These are phyloP conservation scores for Elmis aenea DNA, from an alignment of 2,888 invertebrate species.

Conservation along the genomic window DNA sequence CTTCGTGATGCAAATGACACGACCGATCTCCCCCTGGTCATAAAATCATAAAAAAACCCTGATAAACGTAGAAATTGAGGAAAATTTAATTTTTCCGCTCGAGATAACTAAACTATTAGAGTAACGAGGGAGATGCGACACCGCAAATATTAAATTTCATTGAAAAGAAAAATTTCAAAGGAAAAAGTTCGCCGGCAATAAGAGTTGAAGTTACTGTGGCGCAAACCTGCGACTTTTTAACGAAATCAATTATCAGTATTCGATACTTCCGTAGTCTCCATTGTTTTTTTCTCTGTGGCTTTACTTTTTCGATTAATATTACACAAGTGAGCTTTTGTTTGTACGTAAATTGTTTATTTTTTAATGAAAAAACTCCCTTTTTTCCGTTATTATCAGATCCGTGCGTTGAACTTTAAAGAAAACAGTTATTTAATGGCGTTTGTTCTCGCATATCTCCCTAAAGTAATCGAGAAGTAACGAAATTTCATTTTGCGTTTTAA, in stretches of 20 bases:
- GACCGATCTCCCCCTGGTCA: slow-evolving; percentile 24
- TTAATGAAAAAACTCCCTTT: no score
- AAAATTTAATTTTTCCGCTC: slow-evolving; percentile 28
- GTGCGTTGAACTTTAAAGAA: no score
- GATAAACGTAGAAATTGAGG: slow-evolving; percentile 27
- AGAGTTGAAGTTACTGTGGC: background rate
- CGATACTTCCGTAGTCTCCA: no score
- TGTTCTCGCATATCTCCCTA: no score
- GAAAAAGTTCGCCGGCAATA: slow-evolving; percentile 2
- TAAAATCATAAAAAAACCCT: slow-evolving; percentile 29
- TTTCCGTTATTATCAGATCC: no score
- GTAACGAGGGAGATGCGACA: slow-evolving; percentile 19
- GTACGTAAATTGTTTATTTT: no score
- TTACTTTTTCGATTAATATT: no score
- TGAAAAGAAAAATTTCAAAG: slow-evolving; percentile 12
- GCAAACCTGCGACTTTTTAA: slow-evolving; percentile 3
- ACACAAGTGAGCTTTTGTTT: no score
- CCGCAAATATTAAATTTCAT: slow-evolving; percentile 25
- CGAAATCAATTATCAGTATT: slow-evolving; percentile 8
- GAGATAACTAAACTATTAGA: slow-evolving; percentile 19
- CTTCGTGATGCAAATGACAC: slow-evolving; percentile 26
- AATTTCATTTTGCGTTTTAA: no score
- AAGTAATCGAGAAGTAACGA: no score
- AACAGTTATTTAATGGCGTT: no score
- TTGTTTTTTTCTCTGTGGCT: no score